These are phyloP conservation scores for Acanthis flammea DNA, from an alignment of 2,797 vertebrate species.

Conservation along the genomic window DNA sequence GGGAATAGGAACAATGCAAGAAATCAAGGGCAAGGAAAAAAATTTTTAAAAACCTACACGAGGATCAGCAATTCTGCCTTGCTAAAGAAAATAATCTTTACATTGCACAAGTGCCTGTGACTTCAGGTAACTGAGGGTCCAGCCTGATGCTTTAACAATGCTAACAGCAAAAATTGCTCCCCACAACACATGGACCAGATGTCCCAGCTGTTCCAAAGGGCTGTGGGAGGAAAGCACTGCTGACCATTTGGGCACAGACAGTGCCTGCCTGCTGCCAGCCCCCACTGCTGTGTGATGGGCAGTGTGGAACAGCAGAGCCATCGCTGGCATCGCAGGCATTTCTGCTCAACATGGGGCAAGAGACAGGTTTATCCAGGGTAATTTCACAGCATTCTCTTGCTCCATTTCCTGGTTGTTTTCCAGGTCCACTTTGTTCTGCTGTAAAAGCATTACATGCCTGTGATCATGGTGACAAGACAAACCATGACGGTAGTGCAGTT, in stretches of 20 bases:
- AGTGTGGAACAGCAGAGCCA: background rate
- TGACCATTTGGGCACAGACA: background rate
- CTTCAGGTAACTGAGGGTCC: background rate
- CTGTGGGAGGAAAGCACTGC: background rate
- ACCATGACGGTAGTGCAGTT: background rate
- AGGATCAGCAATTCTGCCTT: background rate
- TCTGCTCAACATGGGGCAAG: background rate
- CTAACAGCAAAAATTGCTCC: background rate
- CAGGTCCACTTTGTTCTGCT: background rate
- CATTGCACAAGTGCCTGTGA: background rate
- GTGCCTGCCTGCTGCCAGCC: background rate
- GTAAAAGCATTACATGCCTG: background rate
- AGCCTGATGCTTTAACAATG: background rate
- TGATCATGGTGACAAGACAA: constrained; percentile 18
- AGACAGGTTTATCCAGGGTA: background rate
- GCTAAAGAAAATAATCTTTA: background rate
- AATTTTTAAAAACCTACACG: rapidly evolving
- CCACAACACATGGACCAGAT: rapidly evolving
- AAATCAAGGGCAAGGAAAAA: background rate
- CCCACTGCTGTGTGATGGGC: background rate
- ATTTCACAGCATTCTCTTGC: background rate
- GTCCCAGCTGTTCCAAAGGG: rapidly evolving
- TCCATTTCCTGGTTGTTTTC: constrained; percentile 22
- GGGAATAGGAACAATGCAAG: background rate
- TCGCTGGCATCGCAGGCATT: background rate